phyloP scores from a whole-genome alignment of 2,888 invertebrate species.

The Lochmaea capreae region DNA sequence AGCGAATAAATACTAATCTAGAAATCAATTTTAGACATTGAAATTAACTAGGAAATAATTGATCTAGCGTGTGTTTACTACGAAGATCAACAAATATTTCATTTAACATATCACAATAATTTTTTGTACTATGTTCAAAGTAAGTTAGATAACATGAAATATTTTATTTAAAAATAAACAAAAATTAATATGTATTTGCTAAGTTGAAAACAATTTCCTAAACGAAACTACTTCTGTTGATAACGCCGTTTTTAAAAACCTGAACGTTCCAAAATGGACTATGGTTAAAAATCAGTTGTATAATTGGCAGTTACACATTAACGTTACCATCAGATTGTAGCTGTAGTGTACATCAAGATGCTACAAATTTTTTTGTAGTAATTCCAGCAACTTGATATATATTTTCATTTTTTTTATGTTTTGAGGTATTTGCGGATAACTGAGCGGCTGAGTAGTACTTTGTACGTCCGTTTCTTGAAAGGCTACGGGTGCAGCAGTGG shows the following conservation, averaged over 20 bases:
- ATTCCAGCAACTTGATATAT: slow-evolving; percentile 26
- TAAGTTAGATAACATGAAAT: too few species aligned
- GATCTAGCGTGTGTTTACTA: not conserved
- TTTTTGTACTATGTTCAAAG: not conserved
- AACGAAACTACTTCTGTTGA: slow-evolving; percentile 17
- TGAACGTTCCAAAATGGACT: not conserved
- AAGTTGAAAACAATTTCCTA: slow-evolving; percentile 3
- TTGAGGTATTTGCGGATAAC: slow-evolving; percentile 60
- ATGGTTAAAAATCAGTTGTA: not conserved
- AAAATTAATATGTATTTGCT: not conserved
- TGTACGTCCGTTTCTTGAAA: slow-evolving; percentile 62
- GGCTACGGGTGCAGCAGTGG: slow-evolving; percentile 55
- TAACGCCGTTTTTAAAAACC: slow-evolving; percentile 16
- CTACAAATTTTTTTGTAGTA: slow-evolving; percentile 4
- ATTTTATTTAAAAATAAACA: not conserved
- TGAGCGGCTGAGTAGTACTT: slow-evolving; percentile 59
- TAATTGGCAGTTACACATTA: slow-evolving; percentile 5
- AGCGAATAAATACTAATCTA: slow-evolving; percentile 1
- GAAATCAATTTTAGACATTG: not conserved
- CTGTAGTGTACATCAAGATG: slow-evolving; percentile 13
- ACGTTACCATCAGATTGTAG: slow-evolving; percentile 13
- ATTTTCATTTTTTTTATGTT: slow-evolving; percentile 45
- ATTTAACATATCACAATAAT: not conserved
- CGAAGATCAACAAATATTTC: not conserved
- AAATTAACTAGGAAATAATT: not conserved